A percentile compares a stretch with the other conserved stretches of the same genome.
These are phyloP conservation scores for Cyanocitta stelleri DNA, from an alignment of 2,113 vertebrate genomes.

Conservation along the genomic window DNA sequence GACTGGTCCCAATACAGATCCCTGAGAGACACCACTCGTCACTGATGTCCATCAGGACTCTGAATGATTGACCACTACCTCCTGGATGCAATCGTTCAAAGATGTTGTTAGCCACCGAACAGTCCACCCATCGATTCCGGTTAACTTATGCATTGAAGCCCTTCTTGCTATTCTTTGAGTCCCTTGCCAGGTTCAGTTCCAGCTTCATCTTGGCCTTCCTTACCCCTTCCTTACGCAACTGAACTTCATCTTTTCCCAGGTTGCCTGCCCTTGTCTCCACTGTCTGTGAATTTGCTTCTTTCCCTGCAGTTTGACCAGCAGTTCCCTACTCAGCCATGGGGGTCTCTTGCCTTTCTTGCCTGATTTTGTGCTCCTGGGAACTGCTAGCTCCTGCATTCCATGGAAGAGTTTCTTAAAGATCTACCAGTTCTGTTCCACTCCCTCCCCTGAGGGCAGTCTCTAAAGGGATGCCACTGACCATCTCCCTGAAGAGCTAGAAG, in stretches of 20 bases:
- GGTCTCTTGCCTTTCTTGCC: not conserved
- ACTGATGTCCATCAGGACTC: not conserved
- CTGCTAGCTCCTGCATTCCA: not conserved
- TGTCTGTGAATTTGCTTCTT: not conserved
- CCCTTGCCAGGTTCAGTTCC: not conserved
- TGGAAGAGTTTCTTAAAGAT: not conserved
- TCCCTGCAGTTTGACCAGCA: not conserved
- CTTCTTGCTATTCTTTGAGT: not conserved
- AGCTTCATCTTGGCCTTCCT: not conserved
- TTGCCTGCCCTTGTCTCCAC: not conserved
- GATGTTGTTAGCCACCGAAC: not conserved
- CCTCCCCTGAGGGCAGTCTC: not conserved
- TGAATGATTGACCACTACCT: not conserved
- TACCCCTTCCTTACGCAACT: not conserved
- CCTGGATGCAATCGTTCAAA: not conserved
- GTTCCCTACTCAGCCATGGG: not conserved
- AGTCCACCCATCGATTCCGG: not conserved
- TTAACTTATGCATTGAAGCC: accelerated
- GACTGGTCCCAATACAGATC: not conserved
- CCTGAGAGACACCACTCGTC: not conserved
- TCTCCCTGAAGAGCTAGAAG: not conserved
- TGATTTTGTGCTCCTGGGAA: not conserved
- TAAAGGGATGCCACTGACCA: accelerated
- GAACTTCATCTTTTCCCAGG: not conserved
- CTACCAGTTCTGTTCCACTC: not conserved